Evolutionary conservation across 2,113 vertebrate species (phyloP).

Genomic region (Lepus timidus): DNA sequence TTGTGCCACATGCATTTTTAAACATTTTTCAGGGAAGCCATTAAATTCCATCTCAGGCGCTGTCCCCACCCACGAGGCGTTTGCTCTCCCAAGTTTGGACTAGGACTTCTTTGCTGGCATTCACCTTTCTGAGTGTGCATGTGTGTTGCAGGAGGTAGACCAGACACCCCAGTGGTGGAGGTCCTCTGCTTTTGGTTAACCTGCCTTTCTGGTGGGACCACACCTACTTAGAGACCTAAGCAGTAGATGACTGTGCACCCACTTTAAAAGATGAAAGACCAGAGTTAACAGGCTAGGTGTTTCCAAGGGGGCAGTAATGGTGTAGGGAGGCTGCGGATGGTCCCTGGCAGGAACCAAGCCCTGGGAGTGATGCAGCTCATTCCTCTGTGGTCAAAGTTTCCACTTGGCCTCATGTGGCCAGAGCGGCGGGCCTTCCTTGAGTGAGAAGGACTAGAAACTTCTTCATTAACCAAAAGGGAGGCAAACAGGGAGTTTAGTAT

Average conservation of each 20-base stretch:
- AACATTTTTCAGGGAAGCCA: conserved; percentile 78
- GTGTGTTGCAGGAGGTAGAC: conserved; percentile 44
- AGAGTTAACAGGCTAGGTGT: not conserved
- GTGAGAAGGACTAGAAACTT: conserved; percentile 11
- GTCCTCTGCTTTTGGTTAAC: not conserved
- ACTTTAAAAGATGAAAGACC: conserved; percentile 39
- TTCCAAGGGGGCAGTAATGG: not conserved
- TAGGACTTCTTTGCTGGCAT: not conserved
- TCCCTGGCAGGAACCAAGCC: not conserved
- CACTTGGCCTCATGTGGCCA: not conserved
- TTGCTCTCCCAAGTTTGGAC: not conserved
- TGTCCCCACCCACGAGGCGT: conserved; percentile 1
- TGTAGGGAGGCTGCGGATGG: not conserved
- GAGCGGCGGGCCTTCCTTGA: not conserved
- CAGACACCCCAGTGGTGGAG: not conserved
- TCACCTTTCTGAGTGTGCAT: not conserved
- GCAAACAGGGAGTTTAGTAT: not conserved
- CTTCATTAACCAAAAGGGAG: not conserved
- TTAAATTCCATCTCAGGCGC: conserved; percentile 51
- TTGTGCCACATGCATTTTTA: conserved; percentile 71
- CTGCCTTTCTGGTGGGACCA: not conserved
- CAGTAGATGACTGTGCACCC: not conserved
- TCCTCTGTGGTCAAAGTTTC: not conserved
- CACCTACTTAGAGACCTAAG: not conserved
- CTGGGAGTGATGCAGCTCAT: not conserved